A percentile compares a stretch with the other conserved stretches of the same genome.
These are phyloP conservation scores for Sycobia sp. DNA, from an alignment of 1,140 invertebrate genomes.

Conservation along the genomic window DNA sequence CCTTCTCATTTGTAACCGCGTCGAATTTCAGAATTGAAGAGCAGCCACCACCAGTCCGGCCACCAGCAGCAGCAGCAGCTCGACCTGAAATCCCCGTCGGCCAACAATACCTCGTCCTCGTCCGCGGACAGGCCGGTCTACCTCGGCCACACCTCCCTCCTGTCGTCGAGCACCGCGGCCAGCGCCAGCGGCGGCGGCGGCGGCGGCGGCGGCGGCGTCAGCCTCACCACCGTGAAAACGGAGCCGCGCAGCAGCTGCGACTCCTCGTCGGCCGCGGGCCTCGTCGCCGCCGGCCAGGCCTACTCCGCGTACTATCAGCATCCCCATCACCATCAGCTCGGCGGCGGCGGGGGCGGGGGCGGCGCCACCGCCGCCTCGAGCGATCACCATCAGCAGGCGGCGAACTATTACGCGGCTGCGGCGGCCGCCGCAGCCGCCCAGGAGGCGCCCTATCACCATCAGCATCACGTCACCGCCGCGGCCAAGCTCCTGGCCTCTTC, in stretches of 20 bases:
- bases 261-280: slow-evolving; percentile 46
- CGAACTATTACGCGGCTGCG: slow-evolving; percentile 51
- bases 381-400: slow-evolving; percentile 57
- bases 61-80: slow-evolving; percentile 51
- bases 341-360: too few relatives aligned
- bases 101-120: slow-evolving; percentile 44
- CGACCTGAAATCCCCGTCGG: slow-evolving; percentile 50
- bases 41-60: slow-evolving; percentile 41
- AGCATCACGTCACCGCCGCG: slow-evolving; percentile 79
- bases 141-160: slow-evolving; percentile 55
- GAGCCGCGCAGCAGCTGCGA: slow-evolving; percentile 60
- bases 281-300: slow-evolving; percentile 54
- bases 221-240: slow-evolving; percentile 56
- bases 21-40: slow-evolving; percentile 48
- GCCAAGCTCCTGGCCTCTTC: slow-evolving; percentile 81
- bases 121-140: slow-evolving; percentile 54
- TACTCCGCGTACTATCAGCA: slow-evolving; percentile 59
- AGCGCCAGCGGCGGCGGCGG: slow-evolving; percentile 55
- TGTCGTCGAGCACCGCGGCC: slow-evolving; percentile 54
- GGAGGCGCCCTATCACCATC: slow-evolving; percentile 71
- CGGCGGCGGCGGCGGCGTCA: slow-evolving; percentile 29
- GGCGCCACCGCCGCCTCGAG: slow-evolving; percentile 50
- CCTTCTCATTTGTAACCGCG: too few relatives aligned
- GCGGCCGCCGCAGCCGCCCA: slow-evolving; percentile 57
- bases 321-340: slow-evolving; percentile 58